Percentiles rank a stretch among this genome's conserved stretches.
These are phyloP conservation scores for Ischnus inquisitorius DNA, from an alignment of 2,888 invertebrate species.

Conservation along the genomic window DNA sequence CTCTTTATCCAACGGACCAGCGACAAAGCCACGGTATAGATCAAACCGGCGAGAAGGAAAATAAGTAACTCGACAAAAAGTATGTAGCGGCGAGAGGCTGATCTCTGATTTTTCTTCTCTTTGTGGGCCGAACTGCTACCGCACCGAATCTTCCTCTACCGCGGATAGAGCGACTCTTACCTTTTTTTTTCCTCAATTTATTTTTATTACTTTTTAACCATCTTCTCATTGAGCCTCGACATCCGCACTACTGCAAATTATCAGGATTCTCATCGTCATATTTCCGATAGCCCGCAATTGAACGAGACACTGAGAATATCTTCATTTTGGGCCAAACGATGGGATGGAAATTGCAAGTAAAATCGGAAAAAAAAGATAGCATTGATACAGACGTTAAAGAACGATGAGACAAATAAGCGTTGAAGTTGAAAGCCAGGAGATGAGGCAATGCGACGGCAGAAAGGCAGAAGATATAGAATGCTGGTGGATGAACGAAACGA, in stretches of 20 bases:
- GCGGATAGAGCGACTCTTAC: background rate
- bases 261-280: conserved; percentile 3
- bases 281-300: conserved; percentile 1
- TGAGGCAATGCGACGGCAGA: background rate
- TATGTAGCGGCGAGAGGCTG: background rate
- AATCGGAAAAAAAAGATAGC: background rate
- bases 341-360: conserved; percentile 8
- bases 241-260: background rate
- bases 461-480: background rate
- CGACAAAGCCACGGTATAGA: conserved; percentile 35
- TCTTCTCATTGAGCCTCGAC: background rate
- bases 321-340: conserved; percentile 3
- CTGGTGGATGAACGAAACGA: background rate
- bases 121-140: no score
- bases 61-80: background rate
- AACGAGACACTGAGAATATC: background rate
- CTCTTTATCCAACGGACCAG: conserved; percentile 56
- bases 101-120: background rate
- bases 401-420: conserved; percentile 41
- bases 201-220: background rate
- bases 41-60: background rate
- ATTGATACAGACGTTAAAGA: conserved; percentile 18
- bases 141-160: no score
- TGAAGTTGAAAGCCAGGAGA: conserved; percentile 9
- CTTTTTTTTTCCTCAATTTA: background rate